Base-by-base conservation (phyloP, 1,140 invertebrate species). In the Polypedilum vanderplanki region DNA sequence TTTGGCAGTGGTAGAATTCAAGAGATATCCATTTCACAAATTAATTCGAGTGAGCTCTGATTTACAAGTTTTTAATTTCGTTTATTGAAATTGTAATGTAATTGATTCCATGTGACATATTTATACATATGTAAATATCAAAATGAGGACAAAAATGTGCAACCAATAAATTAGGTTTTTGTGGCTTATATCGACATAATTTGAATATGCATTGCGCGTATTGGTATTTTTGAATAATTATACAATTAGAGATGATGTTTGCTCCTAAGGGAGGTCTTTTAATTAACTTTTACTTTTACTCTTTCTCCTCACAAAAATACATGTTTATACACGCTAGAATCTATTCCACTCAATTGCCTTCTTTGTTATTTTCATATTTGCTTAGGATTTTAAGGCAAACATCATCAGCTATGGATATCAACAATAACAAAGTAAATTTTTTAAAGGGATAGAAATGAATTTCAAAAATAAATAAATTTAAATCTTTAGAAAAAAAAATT, bases 21-120 rank as follows among this genome's bases (percentile, higher is more conserved):
- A 57, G 46, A 57, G 46, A 57, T 57, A 70, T 70, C 65, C 65
- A 70, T 70, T 70, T 70, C 65, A n/a, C 65, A 70, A 70, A 70
- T 70, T 70, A 70, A 70, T 70, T 70, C 20, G 65, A 20, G 65
- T 57, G 46, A 57, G n/a, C n/a, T 70, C 65, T 70, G 65, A 70
- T 70, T 70, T 70, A 70, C 65, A 70, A 70, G 65, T 70, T 70
- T 70, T 70, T 70, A 70, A 70, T 70, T 70, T 70, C 17, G 65
- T 20, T 20, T 70, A 70, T 70, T 70, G 65, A 22, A 70, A 22
- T 57, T 57, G 46, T 57, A 57, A 57, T 57, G 46, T 57, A 57
- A 57, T 57, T 57, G 46, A 57, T 57, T 57, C 46, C 46, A 57
- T 33, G n/a, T 57, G 46, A 57, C 46, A n/a, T 57, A 57, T 57